Percentiles rank a stretch among this genome's conserved stretches.
phyloP scores from a whole-genome alignment of 2,888 invertebrate genomes.

The Callyntrura guangdongensis region DNA sequence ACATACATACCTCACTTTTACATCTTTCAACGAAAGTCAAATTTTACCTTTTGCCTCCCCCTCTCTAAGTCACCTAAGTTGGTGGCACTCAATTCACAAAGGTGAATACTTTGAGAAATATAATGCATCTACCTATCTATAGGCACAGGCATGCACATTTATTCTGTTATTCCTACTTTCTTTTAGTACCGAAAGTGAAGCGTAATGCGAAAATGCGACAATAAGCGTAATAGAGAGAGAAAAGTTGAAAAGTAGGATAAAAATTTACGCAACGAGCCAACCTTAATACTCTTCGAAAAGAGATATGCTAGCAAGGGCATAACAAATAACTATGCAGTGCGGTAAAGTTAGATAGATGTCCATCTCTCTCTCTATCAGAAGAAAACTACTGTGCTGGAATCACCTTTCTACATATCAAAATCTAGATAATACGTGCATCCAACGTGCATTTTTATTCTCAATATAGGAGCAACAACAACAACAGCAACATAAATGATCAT shows the following conservation, averaged over 20 bases:
- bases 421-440: conserved; percentile 16
- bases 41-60: background rate
- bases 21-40: conserved; percentile 44
- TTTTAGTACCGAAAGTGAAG: background rate
- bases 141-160: background rate
- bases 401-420: background rate
- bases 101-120: background rate
- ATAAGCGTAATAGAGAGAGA: conserved; percentile 3
- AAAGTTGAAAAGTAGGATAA: background rate
- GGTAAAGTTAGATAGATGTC: background rate
- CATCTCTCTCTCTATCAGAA: background rate
- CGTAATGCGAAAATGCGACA: conserved; percentile 31
- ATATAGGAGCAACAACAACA: background rate
- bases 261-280: conserved; percentile 62
- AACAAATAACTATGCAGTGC: conserved; percentile 35
- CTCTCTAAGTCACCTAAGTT: background rate
- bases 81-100: background rate
- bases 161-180: conserved; percentile 1
- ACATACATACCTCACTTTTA: background rate
- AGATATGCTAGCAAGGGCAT: conserved; percentile 51
- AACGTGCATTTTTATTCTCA: background rate
- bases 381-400: background rate
- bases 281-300: conserved; percentile 58
- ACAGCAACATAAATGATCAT: background rate
- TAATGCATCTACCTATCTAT: background rate